Evolutionary conservation across 1,140 invertebrate genomes (phyloP), one percentile per base, ranked within the genome.

Genomic region (Panagrolaimus sp.): DNA sequence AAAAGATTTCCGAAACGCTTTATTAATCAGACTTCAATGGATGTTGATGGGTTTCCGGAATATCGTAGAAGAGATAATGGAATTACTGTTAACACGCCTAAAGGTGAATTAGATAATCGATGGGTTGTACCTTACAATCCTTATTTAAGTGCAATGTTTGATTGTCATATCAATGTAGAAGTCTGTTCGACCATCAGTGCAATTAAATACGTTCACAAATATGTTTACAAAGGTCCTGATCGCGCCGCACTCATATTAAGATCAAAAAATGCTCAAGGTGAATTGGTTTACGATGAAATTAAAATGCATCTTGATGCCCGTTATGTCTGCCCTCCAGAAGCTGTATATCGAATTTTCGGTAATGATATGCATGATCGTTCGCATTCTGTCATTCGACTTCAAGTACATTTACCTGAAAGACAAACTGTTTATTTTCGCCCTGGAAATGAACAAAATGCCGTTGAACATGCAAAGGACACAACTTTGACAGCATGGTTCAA

Each of bases 101-200:
- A 65, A 43, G 52, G 62, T 46, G 48, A 43, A 6, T 76, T 86
- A 43, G 84, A 87, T 75, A 87, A 87, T 73, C 65, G 81, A 52
- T 87, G 85, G 84, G 77, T 88, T 68, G 86, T 87, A 43, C 86
- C 67, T n/a, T 88, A 88, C 83, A 86, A 83, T 70, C 84, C 85
- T n/a, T 69, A 86, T 6, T 79, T 88, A 14, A 83, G 73, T 5
- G 83, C 84, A 78, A 86, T 75, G 64, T 88, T 83, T 71, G 82
- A 87, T 67, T 79, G 84, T 48, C 86, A 87, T 73, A 83, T 85
- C 44, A 87, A 87, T 71, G 84, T 87, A 15, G 84, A 87, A 78
- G 84, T 79, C 71, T 87, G 84, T 76, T 83, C 83, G 78, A 85
- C 85, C 14, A 83, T 87, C 47, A 87, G 86, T 76, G 83, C 81